Evolutionary conservation across 1,140 invertebrate species (phyloP), one percentile per base, ranked within the genome.

Genomic region (Ceratoteleas bidentatus): DNA sequence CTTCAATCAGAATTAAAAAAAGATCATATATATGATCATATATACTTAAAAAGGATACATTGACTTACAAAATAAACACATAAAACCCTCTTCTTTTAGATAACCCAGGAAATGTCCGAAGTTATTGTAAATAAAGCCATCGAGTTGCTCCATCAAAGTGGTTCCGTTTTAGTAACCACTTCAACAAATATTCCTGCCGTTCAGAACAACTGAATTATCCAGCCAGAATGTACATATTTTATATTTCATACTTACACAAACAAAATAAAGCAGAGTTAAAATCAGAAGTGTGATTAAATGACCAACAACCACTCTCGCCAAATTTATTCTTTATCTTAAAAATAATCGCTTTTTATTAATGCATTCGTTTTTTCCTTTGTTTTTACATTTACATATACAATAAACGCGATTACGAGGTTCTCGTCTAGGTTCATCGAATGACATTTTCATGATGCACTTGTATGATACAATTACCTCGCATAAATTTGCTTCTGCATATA

Each of bases 51-150:
- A n/a, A n/a, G n/a, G n/a, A n/a, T n/a, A n/a, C n/a, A n/a, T n/a
- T n/a, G n/a, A n/a, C n/a, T n/a, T n/a, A n/a, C n/a, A n/a, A n/a
- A 14, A 50, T 11, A 47, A 36, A 50, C 14, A 15, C 34, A 36
- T 16, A 36, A 36, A 50, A 40, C 6, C 16, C 13, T 73, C n/a
- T n/a, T n/a, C n/a, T n/a, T 93, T 49, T 85, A 96, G 96, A 94
- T 96, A 78, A 93, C 94, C 32, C 95, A 96, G 88, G 95, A 96
- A 90, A 94, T 93, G 85, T 93, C 93, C 13, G 95, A 96, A 87
- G 92, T 95, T 7, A 94, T 96, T 73, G 95, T 95, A 2, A 96
- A 95, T 80, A 95, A 96, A 91, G 94, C 95, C 9, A 94, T 96
- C 36, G 95, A 96, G 84, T 90, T 95, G 77, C 96, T 95, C 0